phyloP scores from a whole-genome alignment of 35 echinoderm and acorn worm genomes.

The Amphiura filiformis region DNA sequence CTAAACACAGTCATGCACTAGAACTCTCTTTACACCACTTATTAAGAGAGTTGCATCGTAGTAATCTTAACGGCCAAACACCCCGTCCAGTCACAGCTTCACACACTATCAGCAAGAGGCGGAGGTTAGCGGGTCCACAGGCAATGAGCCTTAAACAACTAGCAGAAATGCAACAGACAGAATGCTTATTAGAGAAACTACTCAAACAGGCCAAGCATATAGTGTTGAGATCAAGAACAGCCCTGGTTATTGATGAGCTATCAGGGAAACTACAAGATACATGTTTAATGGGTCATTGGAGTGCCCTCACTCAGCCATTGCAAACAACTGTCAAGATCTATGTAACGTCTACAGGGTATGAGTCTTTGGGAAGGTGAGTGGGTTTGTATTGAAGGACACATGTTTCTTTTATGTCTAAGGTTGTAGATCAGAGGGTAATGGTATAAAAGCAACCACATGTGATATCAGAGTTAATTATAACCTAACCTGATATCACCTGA shows the following conservation, averaged over 20 bases:
- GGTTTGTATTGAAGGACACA: no score
- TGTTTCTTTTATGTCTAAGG: no score
- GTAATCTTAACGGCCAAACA: conserved; percentile 78
- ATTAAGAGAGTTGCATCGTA: conserved; percentile 71
- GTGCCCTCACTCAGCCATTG: conserved; percentile 67
- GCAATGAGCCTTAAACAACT: conserved; percentile 67
- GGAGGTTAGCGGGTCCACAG: conserved; percentile 61
- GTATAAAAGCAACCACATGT: no score
- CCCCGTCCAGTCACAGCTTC: conserved; percentile 78
- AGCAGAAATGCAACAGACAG: conserved; percentile 65
- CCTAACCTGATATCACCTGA: no score
- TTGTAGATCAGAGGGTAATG: no score
- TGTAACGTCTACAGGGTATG: conserved; percentile 82
- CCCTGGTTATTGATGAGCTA: conserved; percentile 73
- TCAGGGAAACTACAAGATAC: conserved; percentile 62
- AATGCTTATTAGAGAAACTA: conserved; percentile 89
- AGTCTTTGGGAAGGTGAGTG: conserved; percentile 78
- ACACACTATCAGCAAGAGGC: conserved; percentile 61
- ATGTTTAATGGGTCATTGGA: conserved; percentile 74
- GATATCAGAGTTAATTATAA: no score
- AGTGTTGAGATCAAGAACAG: conserved; percentile 73
- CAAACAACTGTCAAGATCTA: conserved; percentile 81
- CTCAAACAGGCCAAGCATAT: conserved; percentile 93
- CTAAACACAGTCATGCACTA: conserved; percentile 70
- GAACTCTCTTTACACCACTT: conserved; percentile 92